Percentiles rank a stretch among this genome's conserved stretches.
Conservation (phyloP, 2,797 vertebrate species). For the Scolopax bukidnonensis region DNA sequence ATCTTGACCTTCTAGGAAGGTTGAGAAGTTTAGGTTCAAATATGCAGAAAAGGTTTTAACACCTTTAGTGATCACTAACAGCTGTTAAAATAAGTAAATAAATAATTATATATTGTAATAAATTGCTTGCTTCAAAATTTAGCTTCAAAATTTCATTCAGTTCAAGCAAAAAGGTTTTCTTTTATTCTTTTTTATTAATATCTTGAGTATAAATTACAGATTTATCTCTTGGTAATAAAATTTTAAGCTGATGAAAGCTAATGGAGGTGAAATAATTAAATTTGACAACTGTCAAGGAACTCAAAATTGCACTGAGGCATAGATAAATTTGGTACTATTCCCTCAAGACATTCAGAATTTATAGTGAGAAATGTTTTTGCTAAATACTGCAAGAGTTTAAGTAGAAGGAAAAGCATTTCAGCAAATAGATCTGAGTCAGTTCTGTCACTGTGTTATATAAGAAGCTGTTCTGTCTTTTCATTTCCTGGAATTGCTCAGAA, state of each 20-base stretch:
- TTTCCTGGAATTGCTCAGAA: not conserved
- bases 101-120: not conserved
- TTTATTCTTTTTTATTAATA: slow-evolving; percentile 22
- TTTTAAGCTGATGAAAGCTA: not conserved
- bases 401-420: not conserved
- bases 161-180: not conserved
- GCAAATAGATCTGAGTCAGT: not conserved
- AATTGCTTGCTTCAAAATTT: not conserved
- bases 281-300: not conserved
- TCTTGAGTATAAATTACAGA: slow-evolving; percentile 5
- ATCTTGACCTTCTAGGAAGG: not conserved
- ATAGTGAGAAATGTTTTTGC: not conserved
- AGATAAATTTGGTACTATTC: not conserved
- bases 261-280: slow-evolving; percentile 12
- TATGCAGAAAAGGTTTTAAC: not conserved
- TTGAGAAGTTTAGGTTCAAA: not conserved
- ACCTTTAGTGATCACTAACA: not conserved
- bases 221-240: slow-evolving; percentile 33
- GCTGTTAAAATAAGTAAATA: not conserved
- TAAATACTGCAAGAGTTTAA: not conserved
- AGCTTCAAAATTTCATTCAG: not conserved
- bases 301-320: not conserved
- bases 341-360: not conserved
- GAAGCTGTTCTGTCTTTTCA: not conserved
- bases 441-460: not conserved